phyloP scores from a whole-genome alignment of 2,797 vertebrate species.

The Phrynocephalus forsythii region DNA sequence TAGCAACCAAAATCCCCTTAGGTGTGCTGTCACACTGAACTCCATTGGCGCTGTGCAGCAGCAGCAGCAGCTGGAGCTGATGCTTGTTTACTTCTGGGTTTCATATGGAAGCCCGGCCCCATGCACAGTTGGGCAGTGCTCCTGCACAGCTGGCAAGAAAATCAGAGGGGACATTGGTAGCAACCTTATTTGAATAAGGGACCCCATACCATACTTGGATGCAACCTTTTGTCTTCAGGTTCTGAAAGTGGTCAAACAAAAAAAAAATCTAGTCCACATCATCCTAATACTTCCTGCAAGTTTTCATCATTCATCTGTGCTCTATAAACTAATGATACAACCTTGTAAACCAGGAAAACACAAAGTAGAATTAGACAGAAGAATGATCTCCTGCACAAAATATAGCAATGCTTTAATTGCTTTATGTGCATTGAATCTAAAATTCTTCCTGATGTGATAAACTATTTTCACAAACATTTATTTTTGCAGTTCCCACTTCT shows the following conservation, averaged over 20 bases:
- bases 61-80: too few relatives aligned
- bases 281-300: background rate
- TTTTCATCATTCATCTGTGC: background rate
- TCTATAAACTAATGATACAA: background rate
- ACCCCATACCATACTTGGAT: background rate
- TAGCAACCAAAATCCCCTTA: too few relatives aligned
- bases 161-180: background rate
- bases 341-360: background rate
- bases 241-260: background rate
- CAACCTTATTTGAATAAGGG: background rate
- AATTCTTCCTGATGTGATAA: background rate
- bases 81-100: too few relatives aligned
- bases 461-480: background rate
- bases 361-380: background rate
- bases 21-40: too few relatives aligned
- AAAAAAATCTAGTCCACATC: background rate
- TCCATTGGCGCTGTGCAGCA: too few relatives aligned
- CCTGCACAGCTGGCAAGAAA: too few relatives aligned
- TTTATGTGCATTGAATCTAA: background rate
- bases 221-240: background rate
- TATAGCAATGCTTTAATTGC: background rate
- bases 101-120: too few relatives aligned
- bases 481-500: background rate
- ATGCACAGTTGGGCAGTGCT: too few relatives aligned
- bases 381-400: background rate